Evolutionary conservation across 2,113 vertebrate genomes (phyloP).

Genomic region (Ophthalmolycus amberensis): DNA sequence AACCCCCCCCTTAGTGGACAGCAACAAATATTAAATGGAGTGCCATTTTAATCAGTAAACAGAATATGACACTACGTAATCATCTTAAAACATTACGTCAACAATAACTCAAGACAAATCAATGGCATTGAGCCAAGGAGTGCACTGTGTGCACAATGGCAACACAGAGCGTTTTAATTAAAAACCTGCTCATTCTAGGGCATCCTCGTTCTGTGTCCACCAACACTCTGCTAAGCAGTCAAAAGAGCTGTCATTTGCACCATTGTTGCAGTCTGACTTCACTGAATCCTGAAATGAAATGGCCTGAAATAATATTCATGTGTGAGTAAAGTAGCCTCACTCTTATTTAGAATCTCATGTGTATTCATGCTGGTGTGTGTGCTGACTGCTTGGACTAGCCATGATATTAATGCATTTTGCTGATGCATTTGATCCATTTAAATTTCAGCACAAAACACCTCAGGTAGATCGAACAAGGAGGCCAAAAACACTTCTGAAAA

Average conservation of each 20-base stretch:
- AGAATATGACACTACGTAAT: no score
- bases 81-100: no score
- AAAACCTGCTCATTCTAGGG: no score
- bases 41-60: no score
- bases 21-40: no score
- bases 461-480: not conserved
- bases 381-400: not conserved
- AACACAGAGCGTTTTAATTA: no score
- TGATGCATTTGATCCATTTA: not conserved
- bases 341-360: not conserved
- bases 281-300: not conserved
- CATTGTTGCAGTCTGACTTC: not conserved
- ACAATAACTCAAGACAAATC: no score
- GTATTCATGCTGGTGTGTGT: constrained; percentile 1
- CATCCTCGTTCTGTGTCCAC: no score
- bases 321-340: not conserved
- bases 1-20: no score
- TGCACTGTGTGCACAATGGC: no score
- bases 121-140: no score
- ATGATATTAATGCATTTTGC: not conserved
- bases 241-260: not conserved
- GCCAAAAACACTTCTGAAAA: not conserved
- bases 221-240: no score
- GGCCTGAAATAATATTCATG: not conserved
- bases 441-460: not conserved